Evolutionary conservation across 1,140 invertebrate species (phyloP), one percentile per base, ranked within the genome.

Genomic region (Samia ricini): DNA sequence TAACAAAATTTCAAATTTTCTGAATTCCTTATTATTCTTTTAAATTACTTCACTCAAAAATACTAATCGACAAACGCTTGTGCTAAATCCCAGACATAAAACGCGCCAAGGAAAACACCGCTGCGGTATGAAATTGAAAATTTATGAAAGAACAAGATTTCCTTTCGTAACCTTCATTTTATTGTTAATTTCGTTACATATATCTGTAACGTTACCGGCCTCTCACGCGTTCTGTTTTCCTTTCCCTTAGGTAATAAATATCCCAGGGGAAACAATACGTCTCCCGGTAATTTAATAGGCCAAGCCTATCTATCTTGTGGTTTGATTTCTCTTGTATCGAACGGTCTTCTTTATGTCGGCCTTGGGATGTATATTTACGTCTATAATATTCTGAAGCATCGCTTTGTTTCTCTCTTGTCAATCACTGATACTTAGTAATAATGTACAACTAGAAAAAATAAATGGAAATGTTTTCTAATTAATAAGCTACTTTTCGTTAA

Each of bases 91-190:
- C 66, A 61, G 7, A 60, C 24, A 3, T 20, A 23, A 33, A 60
- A 20, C 52, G 50, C 20, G 42, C 12, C 48, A 54, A 56, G 60
- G 56, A 61, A 66, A 56, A 61, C 54, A 55, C 36, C 24, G 65
- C 49, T 64, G 63, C 59, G 70, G 68, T 72, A 70, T 68, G 73
- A 72, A 69, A 75, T 75, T 72, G 73, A 73, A 73, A 71, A 76
- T 76, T 73, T 76, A 76, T 76, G 68, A 73, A 76, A 71, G 66
- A 72, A 68, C 64, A 69, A 63, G 66, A 76, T 76, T 76, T 68
- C 62, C 69, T 61, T 58, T 29, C 29, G 24, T 60, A 26, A 56
- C 61, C 56, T 56, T 67, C 59, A 60, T 67, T 42, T 48, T 63
- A 57, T 26, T 18, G 56, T 18, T 50, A 26, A 59, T 21, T 42